phyloP scores from a whole-genome alignment of 2,797 vertebrate genomes.

The Heliangelus exortis region DNA sequence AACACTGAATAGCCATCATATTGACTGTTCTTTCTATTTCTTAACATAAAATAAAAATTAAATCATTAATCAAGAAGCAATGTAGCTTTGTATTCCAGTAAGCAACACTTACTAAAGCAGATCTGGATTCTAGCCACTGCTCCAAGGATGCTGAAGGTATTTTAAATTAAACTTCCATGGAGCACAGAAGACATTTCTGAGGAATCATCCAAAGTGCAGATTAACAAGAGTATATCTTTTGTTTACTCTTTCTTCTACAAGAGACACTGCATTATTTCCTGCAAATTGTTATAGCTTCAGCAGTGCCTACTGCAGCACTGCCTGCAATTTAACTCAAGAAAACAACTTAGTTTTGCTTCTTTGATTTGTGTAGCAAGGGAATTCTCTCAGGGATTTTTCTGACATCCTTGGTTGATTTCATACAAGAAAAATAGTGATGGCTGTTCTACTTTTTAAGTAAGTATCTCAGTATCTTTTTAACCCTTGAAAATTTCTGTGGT shows the following conservation, averaged over 20 bases:
- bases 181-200: not conserved
- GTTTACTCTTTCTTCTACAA: not conserved
- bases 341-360: not conserved
- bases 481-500: not conserved
- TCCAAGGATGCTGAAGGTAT: not conserved
- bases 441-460: not conserved
- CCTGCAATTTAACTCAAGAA: not conserved
- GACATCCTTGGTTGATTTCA: not conserved
- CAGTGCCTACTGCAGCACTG: not conserved
- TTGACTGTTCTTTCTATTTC: not conserved
- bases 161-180: not conserved
- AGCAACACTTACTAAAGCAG: not conserved
- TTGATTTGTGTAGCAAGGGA: not conserved
- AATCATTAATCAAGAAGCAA: not conserved
- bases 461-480: not conserved
- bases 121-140: not conserved
- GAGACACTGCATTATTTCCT: not conserved
- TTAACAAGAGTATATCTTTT: not conserved
- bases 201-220: rapidly evolving
- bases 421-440: not conserved
- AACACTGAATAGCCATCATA: not conserved
- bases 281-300: not conserved
- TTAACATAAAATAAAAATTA: not conserved
- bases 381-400: not conserved
- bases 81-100: not conserved